Conservation (phyloP, 2,113 vertebrate genomes). For the Corythaixoides concolor region DNA sequence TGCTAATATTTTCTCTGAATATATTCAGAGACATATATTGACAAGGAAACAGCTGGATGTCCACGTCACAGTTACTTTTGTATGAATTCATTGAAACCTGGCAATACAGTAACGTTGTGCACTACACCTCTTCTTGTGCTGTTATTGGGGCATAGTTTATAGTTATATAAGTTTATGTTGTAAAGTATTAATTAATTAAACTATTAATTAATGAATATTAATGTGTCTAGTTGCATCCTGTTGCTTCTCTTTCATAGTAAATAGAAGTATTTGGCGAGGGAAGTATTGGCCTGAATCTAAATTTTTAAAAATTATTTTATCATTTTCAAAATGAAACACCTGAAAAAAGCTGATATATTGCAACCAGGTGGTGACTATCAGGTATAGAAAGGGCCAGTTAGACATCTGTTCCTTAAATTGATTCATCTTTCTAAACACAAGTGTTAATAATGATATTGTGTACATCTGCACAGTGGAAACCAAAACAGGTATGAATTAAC, state of each 20-base stretch:
- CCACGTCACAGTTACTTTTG: background rate
- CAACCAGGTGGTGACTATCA: background rate
- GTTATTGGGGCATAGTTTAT: background rate
- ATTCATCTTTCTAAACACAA: background rate
- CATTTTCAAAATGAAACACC: background rate
- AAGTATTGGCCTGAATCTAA: background rate
- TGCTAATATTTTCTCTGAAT: background rate
- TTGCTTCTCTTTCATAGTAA: background rate
- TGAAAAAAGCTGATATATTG: background rate
- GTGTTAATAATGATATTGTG: background rate
- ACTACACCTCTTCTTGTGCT: background rate
- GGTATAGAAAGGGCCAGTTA: background rate
- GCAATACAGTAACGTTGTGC: accelerated
- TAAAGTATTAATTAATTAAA: background rate
- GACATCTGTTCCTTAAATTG: background rate
- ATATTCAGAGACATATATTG: background rate
- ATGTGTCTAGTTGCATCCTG: background rate
- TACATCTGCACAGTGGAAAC: background rate
- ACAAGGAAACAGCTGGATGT: background rate
- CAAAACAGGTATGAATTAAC: background rate
- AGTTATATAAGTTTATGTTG: background rate
- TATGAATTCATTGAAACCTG: background rate
- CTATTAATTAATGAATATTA: background rate
- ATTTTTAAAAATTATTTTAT: background rate
- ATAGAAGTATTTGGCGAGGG: background rate